Evolutionary conservation across 2,888 invertebrate genomes (phyloP).

Genomic region (Latheticus oryzae): DNA sequence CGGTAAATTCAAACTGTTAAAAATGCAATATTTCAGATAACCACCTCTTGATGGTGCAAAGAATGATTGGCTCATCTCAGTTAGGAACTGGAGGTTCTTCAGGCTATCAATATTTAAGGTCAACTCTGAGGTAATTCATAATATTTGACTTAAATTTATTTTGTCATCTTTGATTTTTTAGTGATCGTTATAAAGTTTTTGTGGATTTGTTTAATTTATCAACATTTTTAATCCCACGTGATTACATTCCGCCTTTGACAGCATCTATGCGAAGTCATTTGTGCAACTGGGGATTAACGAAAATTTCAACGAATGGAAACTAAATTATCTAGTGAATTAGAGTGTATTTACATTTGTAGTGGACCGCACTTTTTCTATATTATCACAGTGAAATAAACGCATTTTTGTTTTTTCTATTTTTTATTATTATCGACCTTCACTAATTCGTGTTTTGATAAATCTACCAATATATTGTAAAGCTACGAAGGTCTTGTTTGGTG

Average conservation of each 20-base stretch:
- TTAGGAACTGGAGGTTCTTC: constrained; percentile 98
- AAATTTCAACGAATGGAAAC: constrained; percentile 14
- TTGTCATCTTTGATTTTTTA: constrained; percentile 64
- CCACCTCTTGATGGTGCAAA: constrained; percentile 97
- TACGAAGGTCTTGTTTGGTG: constrained; percentile 77
- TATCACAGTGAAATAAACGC: not conserved
- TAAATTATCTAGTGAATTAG: constrained; percentile 7
- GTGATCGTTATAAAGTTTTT: constrained; percentile 99
- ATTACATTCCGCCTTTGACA: constrained; percentile 89
- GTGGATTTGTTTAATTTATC: constrained; percentile 97
- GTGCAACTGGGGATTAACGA: constrained; percentile 56
- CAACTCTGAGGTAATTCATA: constrained; percentile 85
- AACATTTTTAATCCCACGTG: constrained; percentile 93
- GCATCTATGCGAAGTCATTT: constrained; percentile 84
- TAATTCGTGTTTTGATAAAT: constrained; percentile 69
- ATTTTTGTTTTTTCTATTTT: constrained; percentile 1
- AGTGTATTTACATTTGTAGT: too few relatives aligned
- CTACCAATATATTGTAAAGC: constrained; percentile 77
- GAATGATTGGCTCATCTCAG: constrained; percentile 98
- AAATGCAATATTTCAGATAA: constrained; percentile 77
- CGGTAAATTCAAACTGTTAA: not conserved
- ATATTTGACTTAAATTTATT: constrained; percentile 2
- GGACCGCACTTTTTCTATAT: not conserved
- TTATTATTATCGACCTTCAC: constrained; percentile 23
- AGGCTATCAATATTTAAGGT: constrained; percentile 96